Conservation (phyloP, 2,113 vertebrate species). For the Notarius quadriscutis region DNA sequence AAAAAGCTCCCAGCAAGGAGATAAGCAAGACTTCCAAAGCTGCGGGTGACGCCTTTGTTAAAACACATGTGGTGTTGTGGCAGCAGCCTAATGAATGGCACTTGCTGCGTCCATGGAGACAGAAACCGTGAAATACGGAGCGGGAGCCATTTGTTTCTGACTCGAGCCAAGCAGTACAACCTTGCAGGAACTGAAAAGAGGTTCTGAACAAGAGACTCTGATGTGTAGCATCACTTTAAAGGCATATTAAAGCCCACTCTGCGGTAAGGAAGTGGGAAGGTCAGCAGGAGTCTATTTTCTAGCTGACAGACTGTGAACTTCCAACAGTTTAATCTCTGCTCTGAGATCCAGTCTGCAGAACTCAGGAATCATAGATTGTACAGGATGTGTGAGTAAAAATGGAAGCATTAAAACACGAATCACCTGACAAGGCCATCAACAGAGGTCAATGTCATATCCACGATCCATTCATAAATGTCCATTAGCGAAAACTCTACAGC, state of each 20-base stretch:
- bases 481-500: background rate
- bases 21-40: conserved; percentile 7
- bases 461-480: conserved; percentile 3
- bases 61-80: background rate
- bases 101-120: conserved; percentile 33
- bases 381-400: background rate
- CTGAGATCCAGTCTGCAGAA: background rate
- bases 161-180: background rate
- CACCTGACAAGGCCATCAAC: background rate
- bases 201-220: background rate
- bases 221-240: conserved; percentile 10
- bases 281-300: conserved; percentile 20
- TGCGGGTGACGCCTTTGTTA: conserved; percentile 37
- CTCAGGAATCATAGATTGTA: too few relatives aligned
- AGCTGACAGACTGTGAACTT: background rate
- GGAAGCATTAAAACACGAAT: background rate
- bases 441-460: conserved; percentile 20
- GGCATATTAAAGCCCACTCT: background rate
- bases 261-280: background rate
- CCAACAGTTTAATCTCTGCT: background rate
- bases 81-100: conserved; percentile 38
- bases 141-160: background rate
- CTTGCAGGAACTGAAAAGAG: background rate
- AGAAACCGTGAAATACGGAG: conserved; percentile 6
- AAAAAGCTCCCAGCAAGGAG: conserved; percentile 4